Evolutionary conservation across 1,140 invertebrate species (phyloP), one percentile per base, ranked within the genome.

Genomic region (Eupeodes corollae): DNA sequence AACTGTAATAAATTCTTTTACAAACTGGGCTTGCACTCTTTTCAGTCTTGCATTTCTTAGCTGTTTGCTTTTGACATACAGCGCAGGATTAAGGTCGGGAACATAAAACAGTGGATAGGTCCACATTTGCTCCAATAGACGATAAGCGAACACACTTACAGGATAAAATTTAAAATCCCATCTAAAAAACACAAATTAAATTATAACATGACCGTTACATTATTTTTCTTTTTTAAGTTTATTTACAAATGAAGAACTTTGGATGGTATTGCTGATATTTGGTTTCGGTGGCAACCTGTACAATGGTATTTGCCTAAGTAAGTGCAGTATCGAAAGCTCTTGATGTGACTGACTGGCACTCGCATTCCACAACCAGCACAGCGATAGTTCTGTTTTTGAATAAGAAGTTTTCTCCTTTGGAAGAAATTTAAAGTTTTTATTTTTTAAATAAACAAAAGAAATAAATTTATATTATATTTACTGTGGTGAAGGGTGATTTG

Each of bases 271-370:
- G 82, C 67, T 6, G 82, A 73, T 42, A 79, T 70, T 55, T 87
- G 78, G 63, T 88, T 85, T 10, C 76, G 81, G 68, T 92, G 89
- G 63, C 90, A 93, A 30, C 85, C 86, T 6, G 87, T 88, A 63
- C 90, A 93, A 67, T 92, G 89, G 69, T 87, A 90, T 57, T 88
- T 80, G 13, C 87, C 88, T 40, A 91, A 70, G 64, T 93, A 93
- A 58, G 87, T 78, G 66, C 90, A 93, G 58, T 88, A 89, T 9
- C 86, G 75, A 67, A 83, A 84, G 54, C 79, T 75, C 18, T 79
- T 77, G 10, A 82, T 76, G 58, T 85, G 86, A 46, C 79, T 78
- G 50, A 74, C 67, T 3, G 83, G 79, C 10, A 91, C 83, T 56
- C 79, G 80, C 71, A 84, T 84, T 1, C 89, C 86, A 73, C 89